phyloP scores from a whole-genome alignment of 2,113 vertebrate species.

The Zeus faber region DNA sequence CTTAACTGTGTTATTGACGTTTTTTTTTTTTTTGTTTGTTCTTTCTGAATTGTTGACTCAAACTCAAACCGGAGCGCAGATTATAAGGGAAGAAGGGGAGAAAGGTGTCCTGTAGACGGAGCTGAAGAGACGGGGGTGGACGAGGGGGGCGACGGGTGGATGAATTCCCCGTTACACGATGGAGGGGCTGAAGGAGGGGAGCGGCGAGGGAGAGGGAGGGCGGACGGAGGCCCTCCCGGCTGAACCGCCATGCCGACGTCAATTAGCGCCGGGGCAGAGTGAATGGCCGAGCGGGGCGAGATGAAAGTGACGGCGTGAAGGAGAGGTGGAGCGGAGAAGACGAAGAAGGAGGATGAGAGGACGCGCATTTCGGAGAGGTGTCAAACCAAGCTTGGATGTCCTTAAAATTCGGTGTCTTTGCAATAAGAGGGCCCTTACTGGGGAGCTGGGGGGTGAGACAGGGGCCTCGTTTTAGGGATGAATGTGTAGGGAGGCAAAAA shows the following conservation, averaged over 20 bases:
- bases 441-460: too few species aligned
- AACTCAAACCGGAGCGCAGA: too few species aligned
- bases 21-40: too few species aligned
- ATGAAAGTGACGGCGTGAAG: neutral
- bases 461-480: too few species aligned
- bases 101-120: slow-evolving; percentile 2
- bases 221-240: neutral
- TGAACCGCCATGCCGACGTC: slow-evolving; percentile 25
- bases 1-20: too few species aligned
- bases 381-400: too few species aligned
- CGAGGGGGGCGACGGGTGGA: neutral
- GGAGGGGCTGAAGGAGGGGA: neutral
- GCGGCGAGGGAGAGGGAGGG: neutral
- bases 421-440: too few species aligned
- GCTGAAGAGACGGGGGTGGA: neutral
- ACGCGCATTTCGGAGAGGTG: too few species aligned
- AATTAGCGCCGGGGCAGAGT: slow-evolving; percentile 15
- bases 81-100: neutral
- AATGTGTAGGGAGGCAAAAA: too few species aligned
- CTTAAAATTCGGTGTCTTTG: too few species aligned
- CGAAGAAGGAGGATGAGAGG: neutral
- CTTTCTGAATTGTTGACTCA: too few species aligned
- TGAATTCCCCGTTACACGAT: neutral
- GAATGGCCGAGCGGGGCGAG: neutral
- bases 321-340: neutral